phyloP scores from a whole-genome alignment of 2,113 vertebrate genomes.

The Leuciscus idus region DNA sequence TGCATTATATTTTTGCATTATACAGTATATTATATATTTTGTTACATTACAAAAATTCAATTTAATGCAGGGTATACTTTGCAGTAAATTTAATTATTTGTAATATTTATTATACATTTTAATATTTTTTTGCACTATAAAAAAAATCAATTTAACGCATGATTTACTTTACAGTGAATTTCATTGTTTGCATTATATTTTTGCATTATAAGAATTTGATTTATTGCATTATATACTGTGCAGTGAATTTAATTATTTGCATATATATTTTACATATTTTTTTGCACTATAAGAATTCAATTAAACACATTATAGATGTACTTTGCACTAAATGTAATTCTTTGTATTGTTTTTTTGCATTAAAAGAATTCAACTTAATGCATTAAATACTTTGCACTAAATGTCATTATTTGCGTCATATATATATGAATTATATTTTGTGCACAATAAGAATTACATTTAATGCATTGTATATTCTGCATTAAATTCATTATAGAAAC shows the following conservation, averaged over 20 bases:
- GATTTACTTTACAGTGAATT: not conserved
- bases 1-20: not conserved
- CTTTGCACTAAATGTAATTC: no score
- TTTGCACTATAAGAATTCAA: not conserved
- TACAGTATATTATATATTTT: no score
- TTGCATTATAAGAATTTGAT: not conserved
- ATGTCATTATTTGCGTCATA: no score
- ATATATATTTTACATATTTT: not conserved
- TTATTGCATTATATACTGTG: not conserved
- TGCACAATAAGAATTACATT: no score
- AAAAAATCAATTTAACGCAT: not conserved
- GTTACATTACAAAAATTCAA: no score
- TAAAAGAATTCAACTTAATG: not conserved
- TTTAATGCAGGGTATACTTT: not conserved
- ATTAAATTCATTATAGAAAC: no score
- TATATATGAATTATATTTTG: no score
- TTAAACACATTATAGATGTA: no score
- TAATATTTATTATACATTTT: not conserved
- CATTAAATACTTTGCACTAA: not conserved
- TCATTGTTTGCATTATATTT: not conserved
- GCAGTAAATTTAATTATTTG: not conserved
- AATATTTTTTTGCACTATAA: not conserved
- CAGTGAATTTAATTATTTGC: not conserved
- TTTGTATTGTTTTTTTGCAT: not conserved
- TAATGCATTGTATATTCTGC: no score